phyloP scores from a whole-genome alignment of 2,113 vertebrate species.

The Petrocephalus microphthalmus region DNA sequence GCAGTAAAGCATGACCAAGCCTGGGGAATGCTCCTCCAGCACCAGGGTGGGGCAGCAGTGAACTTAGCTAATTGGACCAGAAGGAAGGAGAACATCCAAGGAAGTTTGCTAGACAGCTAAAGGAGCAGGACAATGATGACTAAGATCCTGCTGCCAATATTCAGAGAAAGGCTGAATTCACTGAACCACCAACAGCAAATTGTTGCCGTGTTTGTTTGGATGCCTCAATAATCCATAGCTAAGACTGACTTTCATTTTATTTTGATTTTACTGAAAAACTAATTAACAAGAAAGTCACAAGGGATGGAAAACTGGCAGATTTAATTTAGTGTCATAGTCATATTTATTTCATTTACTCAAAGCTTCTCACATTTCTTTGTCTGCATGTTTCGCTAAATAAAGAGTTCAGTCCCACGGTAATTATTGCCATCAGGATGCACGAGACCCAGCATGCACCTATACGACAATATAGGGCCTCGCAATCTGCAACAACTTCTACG shows the following conservation, averaged over 20 bases:
- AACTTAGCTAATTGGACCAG: background rate
- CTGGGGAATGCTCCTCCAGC: background rate
- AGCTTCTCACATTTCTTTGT: background rate
- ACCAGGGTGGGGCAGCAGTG: background rate
- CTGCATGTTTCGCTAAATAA: background rate
- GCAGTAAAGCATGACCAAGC: background rate
- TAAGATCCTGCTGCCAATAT: background rate
- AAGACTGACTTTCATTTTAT: background rate
- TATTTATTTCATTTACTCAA: background rate
- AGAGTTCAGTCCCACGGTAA: background rate
- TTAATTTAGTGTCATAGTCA: background rate
- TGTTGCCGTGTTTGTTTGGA: background rate
- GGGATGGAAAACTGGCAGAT: background rate
- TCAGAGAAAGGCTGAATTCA: background rate
- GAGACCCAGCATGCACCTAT: background rate
- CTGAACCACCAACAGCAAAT: background rate
- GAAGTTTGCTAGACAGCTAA: background rate
- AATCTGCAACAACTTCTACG: background rate
- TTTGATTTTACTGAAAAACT: background rate
- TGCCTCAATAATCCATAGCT: background rate
- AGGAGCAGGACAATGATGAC: background rate
- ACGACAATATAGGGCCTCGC: background rate
- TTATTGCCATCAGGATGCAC: background rate
- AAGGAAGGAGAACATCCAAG: background rate
- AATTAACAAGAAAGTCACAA: background rate